A percentile compares a stretch with the other conserved stretches of the same genome.
phyloP scores from a whole-genome alignment of 2,113 vertebrate genomes.

The Rhea americana region DNA sequence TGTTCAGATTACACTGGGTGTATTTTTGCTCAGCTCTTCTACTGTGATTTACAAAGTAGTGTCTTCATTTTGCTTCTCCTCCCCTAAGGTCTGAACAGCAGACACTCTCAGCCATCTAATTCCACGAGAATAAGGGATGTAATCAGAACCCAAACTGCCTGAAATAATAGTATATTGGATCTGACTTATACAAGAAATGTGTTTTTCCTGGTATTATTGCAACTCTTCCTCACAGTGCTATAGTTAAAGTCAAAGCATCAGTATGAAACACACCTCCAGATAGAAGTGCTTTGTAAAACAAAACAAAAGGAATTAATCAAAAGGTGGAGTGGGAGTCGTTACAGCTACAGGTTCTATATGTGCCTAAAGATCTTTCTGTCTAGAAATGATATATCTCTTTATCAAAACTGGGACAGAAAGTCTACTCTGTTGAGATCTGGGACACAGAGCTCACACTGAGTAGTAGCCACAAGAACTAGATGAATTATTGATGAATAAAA shows the following conservation, averaged over 20 bases:
- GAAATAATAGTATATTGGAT: constrained; percentile 27
- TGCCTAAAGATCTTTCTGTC: background rate
- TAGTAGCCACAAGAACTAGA: constrained; percentile 34
- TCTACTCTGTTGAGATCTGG: constrained; percentile 37
- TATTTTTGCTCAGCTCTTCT: background rate
- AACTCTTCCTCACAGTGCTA: background rate
- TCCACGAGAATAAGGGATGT: background rate
- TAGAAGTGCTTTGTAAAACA: background rate
- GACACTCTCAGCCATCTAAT: background rate
- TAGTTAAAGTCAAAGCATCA: background rate
- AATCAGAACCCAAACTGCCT: background rate
- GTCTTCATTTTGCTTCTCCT: background rate
- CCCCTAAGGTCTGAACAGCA: background rate
- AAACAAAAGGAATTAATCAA: background rate
- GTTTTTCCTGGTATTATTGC: background rate
- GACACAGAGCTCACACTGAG: constrained; percentile 13
- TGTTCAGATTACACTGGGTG: background rate
- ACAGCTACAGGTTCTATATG: background rate
- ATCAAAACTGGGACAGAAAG: constrained; percentile 7
- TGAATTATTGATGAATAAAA: constrained; percentile 48
- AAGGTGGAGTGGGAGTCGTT: background rate
- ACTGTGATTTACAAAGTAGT: background rate
- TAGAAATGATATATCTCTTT: background rate
- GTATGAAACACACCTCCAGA: background rate
- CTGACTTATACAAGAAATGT: background rate